Base-by-base conservation (phyloP, 2,113 vertebrate species). In the Serinus canaria region DNA sequence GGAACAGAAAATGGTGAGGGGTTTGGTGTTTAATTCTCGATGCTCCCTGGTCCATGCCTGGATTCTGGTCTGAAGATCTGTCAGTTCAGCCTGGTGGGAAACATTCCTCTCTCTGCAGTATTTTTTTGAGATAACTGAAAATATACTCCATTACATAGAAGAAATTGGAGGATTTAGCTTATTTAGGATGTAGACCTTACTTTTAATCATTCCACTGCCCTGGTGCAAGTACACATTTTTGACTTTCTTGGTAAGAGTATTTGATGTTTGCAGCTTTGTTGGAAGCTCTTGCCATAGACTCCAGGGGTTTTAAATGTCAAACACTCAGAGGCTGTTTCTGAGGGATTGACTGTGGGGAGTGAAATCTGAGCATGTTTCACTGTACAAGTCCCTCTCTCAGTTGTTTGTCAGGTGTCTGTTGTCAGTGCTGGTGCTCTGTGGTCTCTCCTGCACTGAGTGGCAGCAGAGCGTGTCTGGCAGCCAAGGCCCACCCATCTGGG, bases 41-140 rank as follows among this genome's bases (percentile, higher is more conserved):
- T 2, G 1, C 9, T 60, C 9, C 9, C 11, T 5, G 0, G 3
- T 14, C n/a, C 2, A 0, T 28, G 14, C 10, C 16, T 55, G 13
- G 23, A 28, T 66, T 75, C 52, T 47, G 18, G 5, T 62, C n/a
- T 62, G 72, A 91, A 52, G 70, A 39, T 25, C 14, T 31, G 56
- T 28, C 12, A 35, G 23, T 35, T 89, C 16, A 52, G 31, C 20
- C 31, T 53, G 12, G 7, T 53, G 43, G 47, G n/a, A 86, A 89
- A 21, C 9, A 30, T 53, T 64, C 15, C 14, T 82, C 23, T 63
- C 33, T 64, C 23, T 56, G 35, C 25, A 77, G 30, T 13, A 15
- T 60, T 81, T 43, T 84, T 73, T 64, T 59, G 33, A 50, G 41
- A 41, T 30, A 73, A 53, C 41, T 19, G 4, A 39, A 75, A 70